Evolutionary conservation across 2,888 invertebrate species (phyloP), one percentile per base, ranked within the genome.

Genomic region (Sipha maydis): DNA sequence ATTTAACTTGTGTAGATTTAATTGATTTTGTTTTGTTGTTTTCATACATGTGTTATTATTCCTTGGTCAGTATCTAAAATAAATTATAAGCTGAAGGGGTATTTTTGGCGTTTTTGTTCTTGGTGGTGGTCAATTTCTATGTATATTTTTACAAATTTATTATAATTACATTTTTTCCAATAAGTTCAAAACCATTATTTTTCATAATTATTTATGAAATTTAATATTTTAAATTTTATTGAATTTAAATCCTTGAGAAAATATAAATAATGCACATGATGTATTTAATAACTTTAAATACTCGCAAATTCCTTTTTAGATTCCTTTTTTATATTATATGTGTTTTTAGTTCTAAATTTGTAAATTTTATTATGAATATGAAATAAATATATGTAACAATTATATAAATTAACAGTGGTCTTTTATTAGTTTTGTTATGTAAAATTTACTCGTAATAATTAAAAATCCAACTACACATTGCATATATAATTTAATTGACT

Each of bases 241-340:
- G 28, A 71, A 71, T 17, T 0, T 31, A 14, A 71, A 71, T 31
- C 31, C 28, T 71, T 31, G 71, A 71, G 28, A 71, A 17, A 41
- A 38, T 76, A 38, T 76, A 76, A 38, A 19, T 76, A 76, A 41
- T 69, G 21, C 28, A 28, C 25, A 48, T 69, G 67, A 56, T 82
- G 41, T 69, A 69, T 69, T 82, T 69, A 69, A 67, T 56, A 79
- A 69, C 21, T n/a, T 80, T n/a, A 38, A 80, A 38, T 67, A 69
- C 82, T 69, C 17, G n/a, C 28, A 41, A 69, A 82, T 82, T 82
- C 28, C 38, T 82, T 69, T 82, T 28, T 41, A 69, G 28, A 69
- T 82, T 79, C 25, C 31, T 79, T 56, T 25, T 79, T 31, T 71
- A n/a, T 56, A 76, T 76, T 21, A 21, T 61, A 9, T 82, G 8